phyloP scores from a whole-genome alignment of 1,140 invertebrate species.

The Lepidurus apus region DNA sequence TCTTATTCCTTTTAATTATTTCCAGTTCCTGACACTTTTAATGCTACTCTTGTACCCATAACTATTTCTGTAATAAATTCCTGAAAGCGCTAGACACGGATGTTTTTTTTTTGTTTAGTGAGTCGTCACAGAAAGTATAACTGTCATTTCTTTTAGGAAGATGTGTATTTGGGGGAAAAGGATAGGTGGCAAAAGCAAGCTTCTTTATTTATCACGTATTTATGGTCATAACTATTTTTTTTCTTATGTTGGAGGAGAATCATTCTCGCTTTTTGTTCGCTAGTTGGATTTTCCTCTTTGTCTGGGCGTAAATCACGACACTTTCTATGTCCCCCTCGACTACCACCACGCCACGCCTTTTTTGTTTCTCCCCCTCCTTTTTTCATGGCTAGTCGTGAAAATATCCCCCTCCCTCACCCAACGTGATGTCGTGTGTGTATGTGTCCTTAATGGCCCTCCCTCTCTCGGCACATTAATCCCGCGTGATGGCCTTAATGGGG shows the following conservation, averaged over 20 bases:
- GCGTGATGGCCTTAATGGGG: slow-evolving; percentile 20
- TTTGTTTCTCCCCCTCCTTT: slow-evolving; percentile 1
- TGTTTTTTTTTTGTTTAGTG: background rate
- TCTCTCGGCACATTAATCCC: slow-evolving; percentile 21
- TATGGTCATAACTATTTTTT: slow-evolving; percentile 15
- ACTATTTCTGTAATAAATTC: no score
- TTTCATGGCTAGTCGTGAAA: slow-evolving; percentile 17
- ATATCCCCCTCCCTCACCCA: background rate
- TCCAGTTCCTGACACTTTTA: no score
- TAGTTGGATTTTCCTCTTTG: slow-evolving; percentile 19
- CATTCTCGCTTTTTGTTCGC: slow-evolving; percentile 14
- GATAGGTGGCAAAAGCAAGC: background rate
- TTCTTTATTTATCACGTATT: slow-evolving; percentile 16
- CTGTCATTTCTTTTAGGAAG: background rate
- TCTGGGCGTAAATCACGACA: slow-evolving; percentile 13
- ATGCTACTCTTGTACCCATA: no score
- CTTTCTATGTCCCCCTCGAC: background rate
- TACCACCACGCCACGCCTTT: background rate
- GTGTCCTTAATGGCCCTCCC: slow-evolving; percentile 17
- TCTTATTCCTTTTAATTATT: no score
- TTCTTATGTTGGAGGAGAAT: background rate
- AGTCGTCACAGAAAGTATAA: background rate
- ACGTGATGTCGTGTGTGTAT: slow-evolving; percentile 17
- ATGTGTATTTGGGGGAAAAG: background rate
- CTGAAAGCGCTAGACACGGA: no score